Conservation (phyloP, 1,140 invertebrate species). For the Lasaia peninsularis region DNA sequence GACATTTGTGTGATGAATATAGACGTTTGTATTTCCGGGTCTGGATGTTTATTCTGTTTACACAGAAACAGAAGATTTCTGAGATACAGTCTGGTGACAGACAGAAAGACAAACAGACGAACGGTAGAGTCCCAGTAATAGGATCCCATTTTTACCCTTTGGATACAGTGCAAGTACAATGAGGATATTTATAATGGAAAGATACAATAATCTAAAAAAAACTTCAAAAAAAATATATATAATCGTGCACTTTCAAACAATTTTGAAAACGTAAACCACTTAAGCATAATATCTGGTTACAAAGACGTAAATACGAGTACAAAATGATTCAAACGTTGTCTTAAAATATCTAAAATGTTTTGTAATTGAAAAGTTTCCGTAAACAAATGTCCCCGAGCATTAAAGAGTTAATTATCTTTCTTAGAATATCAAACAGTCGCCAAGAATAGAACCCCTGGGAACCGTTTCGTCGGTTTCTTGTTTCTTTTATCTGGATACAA, state of each 20-base stretch:
- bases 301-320: constrained; percentile 2
- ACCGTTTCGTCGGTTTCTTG: constrained; percentile 34
- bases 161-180: too few relatives aligned
- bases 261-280: constrained; percentile 1
- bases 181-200: too few relatives aligned
- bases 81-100: too few relatives aligned
- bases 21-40: too few relatives aligned
- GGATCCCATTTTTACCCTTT: too few relatives aligned
- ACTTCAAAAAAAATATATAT: too few relatives aligned
- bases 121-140: too few relatives aligned
- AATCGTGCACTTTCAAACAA: background rate
- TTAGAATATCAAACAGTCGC: constrained; percentile 51
- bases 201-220: too few relatives aligned
- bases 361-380: constrained; percentile 31
- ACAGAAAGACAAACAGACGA: too few relatives aligned
- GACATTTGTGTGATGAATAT: too few relatives aligned
- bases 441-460: constrained; percentile 58
- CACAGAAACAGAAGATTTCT: too few relatives aligned
- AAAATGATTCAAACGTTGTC: background rate
- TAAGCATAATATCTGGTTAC: constrained; percentile 3
- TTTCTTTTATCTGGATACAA: constrained; percentile 32
- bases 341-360: constrained; percentile 23
- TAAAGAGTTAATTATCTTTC: constrained; percentile 69
- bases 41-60: too few relatives aligned
- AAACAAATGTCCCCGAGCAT: constrained; percentile 62